Percentiles rank a stretch among this genome's conserved stretches.
Conservation (phyloP, 2,797 vertebrate genomes). For the Sciurus carolinensis region DNA sequence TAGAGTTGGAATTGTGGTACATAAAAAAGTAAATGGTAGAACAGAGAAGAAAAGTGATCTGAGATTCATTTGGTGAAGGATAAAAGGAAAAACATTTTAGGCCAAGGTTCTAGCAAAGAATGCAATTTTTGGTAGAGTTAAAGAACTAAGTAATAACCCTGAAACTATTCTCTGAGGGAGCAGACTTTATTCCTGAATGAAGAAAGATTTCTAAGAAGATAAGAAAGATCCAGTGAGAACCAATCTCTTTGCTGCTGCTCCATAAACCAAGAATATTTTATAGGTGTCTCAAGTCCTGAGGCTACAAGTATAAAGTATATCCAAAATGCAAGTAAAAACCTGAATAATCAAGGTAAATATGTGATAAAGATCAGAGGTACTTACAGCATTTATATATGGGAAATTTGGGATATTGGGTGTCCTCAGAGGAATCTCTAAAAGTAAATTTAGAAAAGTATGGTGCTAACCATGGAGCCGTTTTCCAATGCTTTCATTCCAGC, state of each 20-base stretch:
- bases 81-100: not conserved
- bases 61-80: not conserved
- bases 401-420: not conserved
- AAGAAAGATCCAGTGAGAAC: not conserved
- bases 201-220: not conserved
- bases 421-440: not conserved
- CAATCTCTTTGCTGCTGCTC: not conserved
- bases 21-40: too few relatives aligned
- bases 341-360: not conserved
- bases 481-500: not conserved
- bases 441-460: not conserved
- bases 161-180: not conserved
- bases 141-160: not conserved
- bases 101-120: not conserved
- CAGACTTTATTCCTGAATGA: not conserved
- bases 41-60: not conserved
- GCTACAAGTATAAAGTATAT: not conserved
- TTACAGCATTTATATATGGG: not conserved
- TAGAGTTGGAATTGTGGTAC: not conserved
- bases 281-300: fast-evolving
- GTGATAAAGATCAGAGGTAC: not conserved
- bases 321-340: not conserved
- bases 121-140: not conserved
- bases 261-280: not conserved
- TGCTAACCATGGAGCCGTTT: not conserved